Base-by-base conservation (phyloP, 1,140 invertebrate species). In the Batillaria attramentaria region DNA sequence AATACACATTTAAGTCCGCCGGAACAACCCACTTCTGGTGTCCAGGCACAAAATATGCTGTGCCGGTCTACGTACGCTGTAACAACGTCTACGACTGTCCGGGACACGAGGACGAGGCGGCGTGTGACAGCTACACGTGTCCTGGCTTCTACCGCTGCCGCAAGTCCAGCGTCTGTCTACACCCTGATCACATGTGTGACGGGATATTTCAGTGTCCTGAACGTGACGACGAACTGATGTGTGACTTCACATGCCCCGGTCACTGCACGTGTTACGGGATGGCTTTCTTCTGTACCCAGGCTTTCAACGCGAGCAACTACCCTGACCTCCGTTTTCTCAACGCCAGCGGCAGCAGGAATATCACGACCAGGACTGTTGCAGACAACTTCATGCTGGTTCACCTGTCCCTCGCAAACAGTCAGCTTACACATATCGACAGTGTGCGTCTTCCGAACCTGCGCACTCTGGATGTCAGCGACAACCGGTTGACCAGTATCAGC, bases 171-270 rank as follows among this genome's bases (percentile, higher is more conserved):
- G 41, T 70, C 33, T 80, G 79, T 60, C 16, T 77, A 1, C 57
- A 54, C 16, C 37, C 57, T 33, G n/a, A n/a, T 16, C 54, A 77
- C 24, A 10, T 80, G 57, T 80, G 79, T 68, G 79, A 80, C 50
- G 74, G 74, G 16, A 13, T 37, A 2, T 18, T 8, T 8, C 74
- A 80, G 16, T 80, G 79, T 72, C 74, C 74, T 8, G 16, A 62
- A 10, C 20, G 33, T 41, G 74, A 76, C 43, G 74, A 76, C 20
- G 74, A 76, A 31, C 57, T 42, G 8, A 18, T 76, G 16, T 76
- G 74, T 76, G n/a, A 76, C 57, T 39, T 42, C 4, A 16, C 37
- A 10, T 76, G 74, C 66, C 74, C 74, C 24, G 18, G 33, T 31
- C n/a, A 10, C 28, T 76, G 74, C 57, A 62, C 57, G 57, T 76